These are phyloP conservation scores for Typhlichthys eigenmanni DNA, from an alignment of 2,797 vertebrate species.

Conservation along the genomic window DNA sequence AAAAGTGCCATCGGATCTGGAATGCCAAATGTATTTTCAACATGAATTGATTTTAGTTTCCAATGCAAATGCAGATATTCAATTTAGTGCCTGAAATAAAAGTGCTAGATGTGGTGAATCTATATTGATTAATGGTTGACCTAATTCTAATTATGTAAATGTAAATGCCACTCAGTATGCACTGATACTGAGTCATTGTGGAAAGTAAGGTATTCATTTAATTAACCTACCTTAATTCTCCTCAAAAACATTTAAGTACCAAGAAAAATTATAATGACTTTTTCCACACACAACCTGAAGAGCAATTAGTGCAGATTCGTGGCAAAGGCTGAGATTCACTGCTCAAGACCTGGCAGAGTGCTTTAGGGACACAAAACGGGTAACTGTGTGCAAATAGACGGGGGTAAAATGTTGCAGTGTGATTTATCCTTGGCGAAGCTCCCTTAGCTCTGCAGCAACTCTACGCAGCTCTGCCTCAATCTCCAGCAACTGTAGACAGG, in stretches of 20 bases:
- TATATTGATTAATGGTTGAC: conserved; percentile 14
- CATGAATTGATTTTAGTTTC: neutral
- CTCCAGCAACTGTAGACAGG: conserved; percentile 71
- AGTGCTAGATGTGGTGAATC: conserved; percentile 49
- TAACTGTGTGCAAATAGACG: conserved; percentile 19
- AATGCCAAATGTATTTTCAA: conserved; percentile 5
- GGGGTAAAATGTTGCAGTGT: conserved; percentile 14
- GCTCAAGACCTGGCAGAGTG: neutral
- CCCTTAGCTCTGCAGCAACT: conserved; percentile 77
- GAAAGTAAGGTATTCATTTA: neutral
- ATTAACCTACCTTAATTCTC: neutral
- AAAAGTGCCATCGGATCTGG: conserved; percentile 13
- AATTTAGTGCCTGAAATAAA: conserved; percentile 37
- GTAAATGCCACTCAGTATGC: conserved; percentile 31
- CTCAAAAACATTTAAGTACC: conserved; percentile 5
- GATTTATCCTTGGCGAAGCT: conserved; percentile 75
- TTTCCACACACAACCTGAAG: too few species aligned
- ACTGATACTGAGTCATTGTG: conserved; percentile 10
- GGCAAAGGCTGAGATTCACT: neutral
- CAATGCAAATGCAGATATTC: conserved; percentile 2
- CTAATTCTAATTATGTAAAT: conserved; percentile 27
- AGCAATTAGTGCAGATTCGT: conserved; percentile 2
- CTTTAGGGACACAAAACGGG: neutral
- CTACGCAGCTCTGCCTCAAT: conserved; percentile 78
- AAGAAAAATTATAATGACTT: neutral